phyloP scores from a whole-genome alignment of 2,888 invertebrate genomes.

The Holacanthella duospinosa region DNA sequence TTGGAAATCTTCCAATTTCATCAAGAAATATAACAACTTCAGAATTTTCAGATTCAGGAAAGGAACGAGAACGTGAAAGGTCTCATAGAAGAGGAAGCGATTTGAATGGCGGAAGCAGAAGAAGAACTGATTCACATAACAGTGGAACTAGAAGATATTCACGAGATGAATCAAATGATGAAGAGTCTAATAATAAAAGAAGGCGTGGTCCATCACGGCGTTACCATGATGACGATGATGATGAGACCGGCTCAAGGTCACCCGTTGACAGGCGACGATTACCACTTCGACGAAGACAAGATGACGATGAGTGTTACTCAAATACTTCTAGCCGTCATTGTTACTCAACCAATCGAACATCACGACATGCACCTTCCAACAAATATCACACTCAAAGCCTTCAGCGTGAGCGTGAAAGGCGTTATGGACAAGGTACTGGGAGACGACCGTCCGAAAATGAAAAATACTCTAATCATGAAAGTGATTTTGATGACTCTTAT shows the following conservation, averaged over 20 bases:
- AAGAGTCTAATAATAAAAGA: conserved; percentile 9
- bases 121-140: conserved; percentile 1
- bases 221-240: conserved; percentile 3
- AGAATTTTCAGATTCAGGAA: conserved; percentile 33
- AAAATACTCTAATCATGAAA: conserved; percentile 34
- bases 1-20: conserved; percentile 16
- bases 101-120: conserved; percentile 7
- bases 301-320: conserved; percentile 14
- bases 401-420: not conserved
- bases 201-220: conserved; percentile 6
- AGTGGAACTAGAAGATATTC: conserved; percentile 7
- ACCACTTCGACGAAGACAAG: conserved; percentile 11
- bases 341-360: not conserved
- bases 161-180: not conserved
- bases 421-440: not conserved
- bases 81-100: conserved; percentile 16
- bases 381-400: not conserved
- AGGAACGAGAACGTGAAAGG: conserved; percentile 4
- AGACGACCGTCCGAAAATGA: conserved; percentile 21
- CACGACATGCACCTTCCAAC: not conserved
- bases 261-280: not conserved
- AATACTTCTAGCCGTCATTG: not conserved
- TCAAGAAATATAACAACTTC: conserved; percentile 15
- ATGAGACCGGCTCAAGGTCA: conserved; percentile 2
- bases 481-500: conserved; percentile 31